Evolutionary conservation across 2,888 invertebrate genomes (phyloP), one percentile per base, ranked within the genome.

Genomic region (Gymnocheta viridis): DNA sequence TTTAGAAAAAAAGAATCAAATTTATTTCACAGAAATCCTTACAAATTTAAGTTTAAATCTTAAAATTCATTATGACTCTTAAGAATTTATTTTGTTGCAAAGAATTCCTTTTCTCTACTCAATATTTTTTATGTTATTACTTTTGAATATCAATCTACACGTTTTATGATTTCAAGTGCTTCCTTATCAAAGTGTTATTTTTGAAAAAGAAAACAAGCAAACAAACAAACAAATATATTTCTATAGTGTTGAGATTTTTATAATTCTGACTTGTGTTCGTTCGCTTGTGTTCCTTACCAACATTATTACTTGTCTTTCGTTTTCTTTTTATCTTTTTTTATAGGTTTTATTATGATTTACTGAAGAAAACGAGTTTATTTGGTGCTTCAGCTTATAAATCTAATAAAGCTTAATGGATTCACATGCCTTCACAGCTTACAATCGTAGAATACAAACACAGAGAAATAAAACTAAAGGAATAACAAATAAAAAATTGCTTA

Each of bases 281-380:
- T 24, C 38, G n/a, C 35, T 69, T 19, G 4, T 32, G 38, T 17
- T 24, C 38, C 27, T 54, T 22, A 38, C 19, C 27, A 70, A 70
- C 62, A 35, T 56, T 54, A 51, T 44, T 62, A 47, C 19, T n/a
- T 47, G 17, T 22, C 3, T 3, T 54, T n/a, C 6, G 56, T 58
- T 56, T 9, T 51, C 49, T 27, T 19, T 17, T 44, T 35, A 32
- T 19, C 19, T 4, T 47, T 17, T n/a, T 51, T 66, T 44, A 32
- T 47, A 44, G 54, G 12, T 47, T 32, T 80, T 73, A 58, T 78
- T 78, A 74, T 79, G 78, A 74, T 82, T 82, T 82, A 69, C 73
- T 74, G 22, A 35, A 73, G 51, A 62, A 64, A 62, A 69, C 62
- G 69, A 78, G 82, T 74, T 82, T 82, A 74, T 82, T 82, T 82